Percentiles rank a stretch among this genome's conserved stretches.
Conservation (phyloP, 2,888 invertebrate species). For the Drosophila pseudotakahashii region DNA sequence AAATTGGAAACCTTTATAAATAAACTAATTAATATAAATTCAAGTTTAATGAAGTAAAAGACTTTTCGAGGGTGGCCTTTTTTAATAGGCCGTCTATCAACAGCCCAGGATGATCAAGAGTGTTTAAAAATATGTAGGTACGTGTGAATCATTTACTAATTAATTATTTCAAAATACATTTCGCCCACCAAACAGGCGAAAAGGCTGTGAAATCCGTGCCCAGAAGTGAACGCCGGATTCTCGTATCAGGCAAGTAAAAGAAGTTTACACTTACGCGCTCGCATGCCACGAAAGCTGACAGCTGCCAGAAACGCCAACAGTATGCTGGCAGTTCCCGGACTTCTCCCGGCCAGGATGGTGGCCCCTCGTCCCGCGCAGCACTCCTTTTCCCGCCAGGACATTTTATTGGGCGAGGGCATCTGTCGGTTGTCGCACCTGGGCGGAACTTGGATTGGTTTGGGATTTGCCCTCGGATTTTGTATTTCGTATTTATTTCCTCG, state of each 20-base stretch:
- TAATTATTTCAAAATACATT: background rate
- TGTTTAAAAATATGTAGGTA: no score
- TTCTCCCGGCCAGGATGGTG: constrained; percentile 35
- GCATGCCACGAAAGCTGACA: constrained; percentile 74
- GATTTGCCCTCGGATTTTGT: constrained; percentile 36
- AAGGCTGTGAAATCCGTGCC: constrained; percentile 16
- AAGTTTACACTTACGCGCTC: constrained; percentile 71
- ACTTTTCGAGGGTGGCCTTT: no score
- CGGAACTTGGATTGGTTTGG: constrained; percentile 27
- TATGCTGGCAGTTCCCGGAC: constrained; percentile 52
- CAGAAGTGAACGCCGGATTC: background rate
- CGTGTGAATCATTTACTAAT: no score
- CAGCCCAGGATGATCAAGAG: no score
- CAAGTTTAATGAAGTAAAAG: no score
- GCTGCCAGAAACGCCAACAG: constrained; percentile 76
- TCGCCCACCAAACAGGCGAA: constrained; percentile 4
- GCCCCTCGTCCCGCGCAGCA: constrained; percentile 6
- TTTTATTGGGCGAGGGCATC: constrained; percentile 68
- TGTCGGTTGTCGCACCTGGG: constrained; percentile 64
- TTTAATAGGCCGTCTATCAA: no score
- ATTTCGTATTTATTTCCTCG: constrained; percentile 28
- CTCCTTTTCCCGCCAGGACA: constrained; percentile 62
- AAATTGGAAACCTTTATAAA: no score
- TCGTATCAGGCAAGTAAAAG: constrained; percentile 44
- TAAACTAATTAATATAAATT: no score